Conservation (phyloP, 2,888 invertebrate genomes). For the Eurytoma adleriae region DNA sequence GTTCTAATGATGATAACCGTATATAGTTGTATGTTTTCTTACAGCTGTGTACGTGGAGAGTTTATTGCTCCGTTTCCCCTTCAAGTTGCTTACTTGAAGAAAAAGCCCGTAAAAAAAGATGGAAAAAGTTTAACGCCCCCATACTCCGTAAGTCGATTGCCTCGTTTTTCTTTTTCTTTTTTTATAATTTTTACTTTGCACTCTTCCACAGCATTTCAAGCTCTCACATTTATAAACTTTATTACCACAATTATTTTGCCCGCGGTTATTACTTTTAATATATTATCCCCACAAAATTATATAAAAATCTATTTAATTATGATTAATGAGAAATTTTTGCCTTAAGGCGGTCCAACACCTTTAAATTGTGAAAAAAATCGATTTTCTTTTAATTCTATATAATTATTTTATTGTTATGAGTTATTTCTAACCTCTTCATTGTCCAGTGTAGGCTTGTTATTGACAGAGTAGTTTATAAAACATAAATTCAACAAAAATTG, state of each 20-base stretch:
- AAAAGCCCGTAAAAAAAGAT: constrained; percentile 13
- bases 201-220: neutral
- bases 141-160: constrained; percentile 5
- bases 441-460: too few relatives aligned
- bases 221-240: constrained; percentile 18
- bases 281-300: too few relatives aligned
- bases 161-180: constrained; percentile 4
- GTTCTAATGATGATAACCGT: constrained; percentile 29
- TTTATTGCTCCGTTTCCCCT: constrained; percentile 32
- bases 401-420: too few relatives aligned
- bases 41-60: neutral
- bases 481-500: too few relatives aligned
- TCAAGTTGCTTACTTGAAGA: neutral
- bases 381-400: too few relatives aligned
- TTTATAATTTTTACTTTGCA: neutral
- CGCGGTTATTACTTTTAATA: neutral
- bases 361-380: too few relatives aligned
- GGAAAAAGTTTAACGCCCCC: constrained; percentile 20
- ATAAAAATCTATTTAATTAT: too few relatives aligned
- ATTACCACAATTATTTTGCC: constrained; percentile 4
- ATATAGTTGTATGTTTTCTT: neutral
- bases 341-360: too few relatives aligned
- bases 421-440: too few relatives aligned
- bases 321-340: too few relatives aligned
- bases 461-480: too few relatives aligned